phyloP scores from a whole-genome alignment of 2,113 vertebrate genomes.

The Thamnophis sirtalis region DNA sequence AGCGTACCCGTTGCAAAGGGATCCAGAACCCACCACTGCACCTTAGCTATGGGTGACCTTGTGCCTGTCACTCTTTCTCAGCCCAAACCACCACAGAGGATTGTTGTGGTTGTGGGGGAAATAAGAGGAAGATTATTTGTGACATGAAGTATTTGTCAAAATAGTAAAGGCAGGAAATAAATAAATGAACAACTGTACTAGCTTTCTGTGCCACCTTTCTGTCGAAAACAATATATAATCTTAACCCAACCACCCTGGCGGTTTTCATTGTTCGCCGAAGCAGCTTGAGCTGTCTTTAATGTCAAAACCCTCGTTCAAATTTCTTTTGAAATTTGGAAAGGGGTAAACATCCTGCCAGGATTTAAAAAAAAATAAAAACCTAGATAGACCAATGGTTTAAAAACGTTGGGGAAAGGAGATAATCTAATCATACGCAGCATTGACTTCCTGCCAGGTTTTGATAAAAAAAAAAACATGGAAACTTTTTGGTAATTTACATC shows the following conservation, averaged over 20 bases:
- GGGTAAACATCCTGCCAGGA: not conserved
- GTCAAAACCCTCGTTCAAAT: not conserved
- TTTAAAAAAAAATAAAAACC: not conserved
- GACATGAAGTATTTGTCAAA: not conserved
- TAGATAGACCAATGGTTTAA: not conserved
- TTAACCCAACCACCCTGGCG: not conserved
- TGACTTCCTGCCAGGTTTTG: not conserved
- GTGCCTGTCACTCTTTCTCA: not conserved
- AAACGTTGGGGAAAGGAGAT: not conserved
- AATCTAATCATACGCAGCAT: not conserved
- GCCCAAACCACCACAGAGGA: not conserved
- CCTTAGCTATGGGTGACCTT: not conserved
- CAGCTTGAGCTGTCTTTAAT: not conserved
- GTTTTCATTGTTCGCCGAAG: not conserved
- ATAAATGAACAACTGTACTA: not conserved
- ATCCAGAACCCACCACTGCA: too few relatives aligned
- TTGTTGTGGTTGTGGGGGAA: not conserved
- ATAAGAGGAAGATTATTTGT: not conserved
- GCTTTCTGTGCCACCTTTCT: not conserved
- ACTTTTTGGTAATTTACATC: not conserved
- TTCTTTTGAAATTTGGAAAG: not conserved
- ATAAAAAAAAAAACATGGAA: slow-evolving; percentile 1
- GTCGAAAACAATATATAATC: not conserved
- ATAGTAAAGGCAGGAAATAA: not conserved
- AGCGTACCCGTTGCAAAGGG: too few relatives aligned